A percentile compares a stretch with the other conserved stretches of the same genome.
These are phyloP conservation scores for Acromyrmex echinatior DNA, from an alignment of 1,140 invertebrate genomes.

Conservation along the genomic window DNA sequence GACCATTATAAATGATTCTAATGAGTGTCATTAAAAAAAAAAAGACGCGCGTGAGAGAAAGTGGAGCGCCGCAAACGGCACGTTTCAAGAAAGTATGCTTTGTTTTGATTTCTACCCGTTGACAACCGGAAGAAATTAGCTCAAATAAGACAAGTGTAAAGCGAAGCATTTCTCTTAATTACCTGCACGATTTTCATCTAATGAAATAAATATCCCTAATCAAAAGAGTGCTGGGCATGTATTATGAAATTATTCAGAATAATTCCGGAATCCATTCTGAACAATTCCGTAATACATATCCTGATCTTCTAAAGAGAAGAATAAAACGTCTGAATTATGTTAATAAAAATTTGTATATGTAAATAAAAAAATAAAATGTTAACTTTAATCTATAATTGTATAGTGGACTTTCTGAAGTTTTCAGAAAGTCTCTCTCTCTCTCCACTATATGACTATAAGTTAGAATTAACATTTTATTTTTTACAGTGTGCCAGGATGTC, in stretches of 20 bases:
- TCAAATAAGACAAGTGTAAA: neutral
- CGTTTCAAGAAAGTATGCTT: slow-evolving; percentile 72
- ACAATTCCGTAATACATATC: too few species aligned
- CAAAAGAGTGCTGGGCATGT: neutral
- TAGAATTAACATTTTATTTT: too few species aligned
- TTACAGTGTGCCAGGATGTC: too few species aligned
- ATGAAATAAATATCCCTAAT: neutral
- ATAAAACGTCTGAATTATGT: neutral
- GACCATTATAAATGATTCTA: slow-evolving; percentile 66
- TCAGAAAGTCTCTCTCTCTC: too few species aligned
- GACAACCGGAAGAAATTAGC: slow-evolving; percentile 24
- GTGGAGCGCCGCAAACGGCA: slow-evolving; percentile 70
- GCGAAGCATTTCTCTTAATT: slow-evolving; percentile 15
- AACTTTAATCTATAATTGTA: too few species aligned
- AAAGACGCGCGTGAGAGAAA: slow-evolving; percentile 74
- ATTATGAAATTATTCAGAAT: too few species aligned
- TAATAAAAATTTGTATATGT: neutral
- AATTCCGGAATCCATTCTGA: too few species aligned
- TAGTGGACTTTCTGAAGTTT: too few species aligned
- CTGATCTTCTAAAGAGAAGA: neutral
- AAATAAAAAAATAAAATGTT: too few species aligned
- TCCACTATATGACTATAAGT: too few species aligned
- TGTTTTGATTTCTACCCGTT: slow-evolving; percentile 68
- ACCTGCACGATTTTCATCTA: neutral
- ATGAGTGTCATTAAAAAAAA: slow-evolving; percentile 74